Conservation (phyloP, 92 coral and sea anemone genomes). For the Palythoa caribaeorum region DNA sequence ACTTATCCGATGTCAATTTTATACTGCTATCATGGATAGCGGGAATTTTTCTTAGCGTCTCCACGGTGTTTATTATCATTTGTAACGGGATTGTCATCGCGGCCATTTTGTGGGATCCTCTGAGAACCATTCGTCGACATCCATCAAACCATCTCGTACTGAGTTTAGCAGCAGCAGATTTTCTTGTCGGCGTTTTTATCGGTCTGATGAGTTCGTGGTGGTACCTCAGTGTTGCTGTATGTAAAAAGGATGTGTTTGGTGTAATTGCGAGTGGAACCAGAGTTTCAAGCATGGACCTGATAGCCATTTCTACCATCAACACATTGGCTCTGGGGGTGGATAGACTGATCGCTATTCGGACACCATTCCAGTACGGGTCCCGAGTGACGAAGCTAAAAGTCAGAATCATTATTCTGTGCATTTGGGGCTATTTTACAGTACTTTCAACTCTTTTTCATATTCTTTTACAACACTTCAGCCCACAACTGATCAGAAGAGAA, state of each 20-base stretch:
- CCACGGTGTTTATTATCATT: background rate
- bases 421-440: background rate
- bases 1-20: background rate
- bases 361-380: background rate
- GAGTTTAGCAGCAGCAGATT: conserved; percentile 17
- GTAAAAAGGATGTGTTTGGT: background rate
- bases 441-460: background rate
- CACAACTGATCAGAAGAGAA: background rate
- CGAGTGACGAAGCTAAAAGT: background rate
- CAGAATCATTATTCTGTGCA: conserved; percentile 9
- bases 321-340: conserved; percentile 6
- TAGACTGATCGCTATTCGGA: conserved; percentile 14
- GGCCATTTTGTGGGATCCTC: conserved; percentile 2
- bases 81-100: background rate
- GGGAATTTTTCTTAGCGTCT: background rate
- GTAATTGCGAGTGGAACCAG: background rate
- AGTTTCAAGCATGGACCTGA: background rate
- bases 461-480: background rate
- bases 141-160: conserved; percentile 23
- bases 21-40: background rate
- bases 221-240: background rate
- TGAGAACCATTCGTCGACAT: background rate
- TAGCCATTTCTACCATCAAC: conserved; percentile 20
- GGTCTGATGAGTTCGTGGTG: background rate
- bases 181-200: background rate